phyloP scores from a whole-genome alignment of 2,113 vertebrate genomes.

The Chloropsis cyanopogon region DNA sequence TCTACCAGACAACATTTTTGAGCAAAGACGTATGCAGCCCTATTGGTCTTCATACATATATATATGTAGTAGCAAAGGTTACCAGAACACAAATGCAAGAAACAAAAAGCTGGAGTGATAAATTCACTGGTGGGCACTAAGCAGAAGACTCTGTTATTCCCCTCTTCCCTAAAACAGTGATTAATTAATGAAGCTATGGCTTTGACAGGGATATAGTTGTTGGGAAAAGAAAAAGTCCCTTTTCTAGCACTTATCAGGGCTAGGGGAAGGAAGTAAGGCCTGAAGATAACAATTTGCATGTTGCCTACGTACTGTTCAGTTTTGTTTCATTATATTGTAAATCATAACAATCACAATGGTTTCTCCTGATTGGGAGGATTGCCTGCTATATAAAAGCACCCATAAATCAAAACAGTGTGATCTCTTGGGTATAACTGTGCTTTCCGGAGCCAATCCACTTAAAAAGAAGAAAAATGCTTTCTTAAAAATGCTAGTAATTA shows the following conservation, averaged over 20 bases:
- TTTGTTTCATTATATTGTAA: constrained; percentile 28
- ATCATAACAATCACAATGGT: constrained; percentile 39
- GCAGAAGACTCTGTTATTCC: background rate
- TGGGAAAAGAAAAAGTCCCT: background rate
- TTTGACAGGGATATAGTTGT: background rate
- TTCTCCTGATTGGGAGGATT: constrained; percentile 28
- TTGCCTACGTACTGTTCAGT: background rate
- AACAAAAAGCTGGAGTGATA: background rate
- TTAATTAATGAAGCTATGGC: background rate
- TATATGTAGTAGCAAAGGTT: background rate
- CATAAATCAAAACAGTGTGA: constrained; percentile 39
- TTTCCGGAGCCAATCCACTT: constrained; percentile 2
- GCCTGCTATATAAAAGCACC: background rate
- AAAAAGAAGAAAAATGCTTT: background rate
- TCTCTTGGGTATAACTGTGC: background rate
- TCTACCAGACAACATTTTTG: background rate
- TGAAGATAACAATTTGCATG: background rate
- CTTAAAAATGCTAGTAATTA: background rate
- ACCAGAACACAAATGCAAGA: background rate
- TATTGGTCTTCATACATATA: background rate
- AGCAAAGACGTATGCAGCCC: background rate
- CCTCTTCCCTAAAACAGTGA: background rate
- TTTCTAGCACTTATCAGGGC: background rate
- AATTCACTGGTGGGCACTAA: background rate
- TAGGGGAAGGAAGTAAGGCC: background rate